Evolutionary conservation across 2,113 vertebrate genomes (phyloP).

Genomic region (Nyctereutes procyonoides): DNA sequence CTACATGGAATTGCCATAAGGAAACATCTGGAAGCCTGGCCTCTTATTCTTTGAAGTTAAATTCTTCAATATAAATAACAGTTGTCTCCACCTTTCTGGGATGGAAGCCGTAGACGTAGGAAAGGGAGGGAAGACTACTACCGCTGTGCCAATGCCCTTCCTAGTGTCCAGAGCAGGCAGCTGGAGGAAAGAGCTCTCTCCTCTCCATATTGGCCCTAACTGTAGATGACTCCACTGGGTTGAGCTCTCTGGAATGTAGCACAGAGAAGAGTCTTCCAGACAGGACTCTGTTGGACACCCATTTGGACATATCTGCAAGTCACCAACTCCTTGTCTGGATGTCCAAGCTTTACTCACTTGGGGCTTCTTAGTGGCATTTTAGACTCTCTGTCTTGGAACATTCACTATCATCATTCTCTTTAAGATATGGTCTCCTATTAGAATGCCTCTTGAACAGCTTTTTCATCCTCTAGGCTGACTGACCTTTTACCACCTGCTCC

Average conservation of each 20-base stretch:
- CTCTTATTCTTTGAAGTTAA: not conserved
- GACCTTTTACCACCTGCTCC: not conserved
- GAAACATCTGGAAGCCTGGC: not conserved
- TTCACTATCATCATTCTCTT: not conserved
- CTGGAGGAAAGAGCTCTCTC: not conserved
- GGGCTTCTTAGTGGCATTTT: not conserved
- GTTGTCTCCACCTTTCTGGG: not conserved
- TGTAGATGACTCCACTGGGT: not conserved
- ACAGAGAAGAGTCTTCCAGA: not conserved
- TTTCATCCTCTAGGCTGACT: not conserved
- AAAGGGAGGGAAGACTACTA: not conserved
- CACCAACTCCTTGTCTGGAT: not conserved
- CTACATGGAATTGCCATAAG: not conserved
- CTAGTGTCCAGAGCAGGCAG: not conserved
- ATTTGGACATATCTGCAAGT: not conserved
- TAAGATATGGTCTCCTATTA: not conserved
- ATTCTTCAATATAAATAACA: not conserved
- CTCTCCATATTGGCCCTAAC: not conserved
- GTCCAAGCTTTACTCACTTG: not conserved
- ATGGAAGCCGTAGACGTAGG: not conserved
- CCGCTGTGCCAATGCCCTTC: not conserved
- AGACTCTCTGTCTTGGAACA: not conserved
- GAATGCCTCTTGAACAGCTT: not conserved
- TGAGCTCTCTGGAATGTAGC: not conserved
- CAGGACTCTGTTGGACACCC: not conserved